Conservation (phyloP, 2,797 vertebrate genomes). For the Pseudomugil gertrudae region DNA sequence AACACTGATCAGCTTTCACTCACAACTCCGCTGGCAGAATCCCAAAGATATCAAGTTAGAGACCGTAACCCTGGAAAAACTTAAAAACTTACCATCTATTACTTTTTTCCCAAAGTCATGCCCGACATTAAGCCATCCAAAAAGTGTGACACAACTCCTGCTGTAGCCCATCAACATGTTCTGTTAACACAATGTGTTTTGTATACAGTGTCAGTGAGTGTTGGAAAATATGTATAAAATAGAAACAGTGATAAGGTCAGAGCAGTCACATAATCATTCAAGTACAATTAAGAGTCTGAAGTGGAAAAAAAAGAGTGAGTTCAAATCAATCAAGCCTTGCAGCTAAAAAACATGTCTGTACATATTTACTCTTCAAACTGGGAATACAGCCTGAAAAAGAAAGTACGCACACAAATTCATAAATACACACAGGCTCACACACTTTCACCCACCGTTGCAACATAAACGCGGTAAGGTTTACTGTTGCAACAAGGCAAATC, state of each 20-base stretch:
- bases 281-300: conserved; percentile 22
- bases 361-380: conserved; percentile 42
- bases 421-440: not conserved
- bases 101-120: not conserved
- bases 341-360: conserved; percentile 64
- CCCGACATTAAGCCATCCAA: not conserved
- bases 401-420: conserved; percentile 10
- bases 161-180: not conserved
- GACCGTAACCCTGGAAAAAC: not conserved
- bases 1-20: not conserved
- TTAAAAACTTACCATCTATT: not conserved
- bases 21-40: not conserved
- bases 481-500: conserved; percentile 4
- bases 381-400: conserved; percentile 20
- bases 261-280: not conserved
- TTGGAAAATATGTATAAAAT: conserved; percentile 1
- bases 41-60: not conserved
- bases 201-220: not conserved
- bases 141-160: not conserved
- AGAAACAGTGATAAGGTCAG: not conserved
- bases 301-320: conserved; percentile 41
- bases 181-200: not conserved
- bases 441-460: conserved; percentile 10
- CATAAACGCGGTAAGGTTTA: conserved; percentile 10
- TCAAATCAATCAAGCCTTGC: conserved; percentile 40